Conservation (phyloP, 2,797 vertebrate genomes). For the Moxostoma hubbsi region DNA sequence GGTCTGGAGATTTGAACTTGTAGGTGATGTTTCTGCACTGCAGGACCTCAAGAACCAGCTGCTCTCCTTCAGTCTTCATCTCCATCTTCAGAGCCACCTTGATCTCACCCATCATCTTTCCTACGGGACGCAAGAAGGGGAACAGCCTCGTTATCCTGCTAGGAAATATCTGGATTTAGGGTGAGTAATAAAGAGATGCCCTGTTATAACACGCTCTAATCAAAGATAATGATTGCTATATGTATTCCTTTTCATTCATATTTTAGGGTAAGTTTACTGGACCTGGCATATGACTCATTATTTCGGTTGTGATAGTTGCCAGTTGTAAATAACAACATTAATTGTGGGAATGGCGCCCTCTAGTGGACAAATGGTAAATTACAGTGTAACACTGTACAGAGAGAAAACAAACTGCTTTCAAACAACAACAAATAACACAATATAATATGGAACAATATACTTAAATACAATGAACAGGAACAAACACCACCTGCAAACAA, state of each 20-base stretch:
- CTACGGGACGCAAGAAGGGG: conserved; percentile 67
- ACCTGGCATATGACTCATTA: no score
- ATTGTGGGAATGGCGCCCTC: conserved; percentile 12
- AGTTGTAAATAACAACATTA: neutral
- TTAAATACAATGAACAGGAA: neutral
- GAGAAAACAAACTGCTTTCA: neutral
- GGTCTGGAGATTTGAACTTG: conserved; percentile 98
- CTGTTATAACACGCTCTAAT: neutral
- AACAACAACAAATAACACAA: no score
- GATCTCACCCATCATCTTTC: conserved; percentile 89
- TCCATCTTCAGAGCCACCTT: conserved; percentile 90
- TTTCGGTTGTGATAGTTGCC: no score
- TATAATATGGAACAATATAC: neutral
- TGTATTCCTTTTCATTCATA: no score
- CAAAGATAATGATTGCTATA: neutral
- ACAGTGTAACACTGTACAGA: neutral
- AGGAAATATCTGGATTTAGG: neutral
- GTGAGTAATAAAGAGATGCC: no score
- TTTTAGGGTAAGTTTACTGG: no score
- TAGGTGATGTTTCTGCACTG: conserved; percentile 92
- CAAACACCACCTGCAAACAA: neutral
- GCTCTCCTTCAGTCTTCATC: conserved; percentile 91
- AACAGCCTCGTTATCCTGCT: neutral
- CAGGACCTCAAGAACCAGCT: conserved; percentile 87
- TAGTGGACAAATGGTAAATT: neutral